Base-by-base conservation (phyloP, 2,888 invertebrate species). In the Tetheella fluctuosa region DNA sequence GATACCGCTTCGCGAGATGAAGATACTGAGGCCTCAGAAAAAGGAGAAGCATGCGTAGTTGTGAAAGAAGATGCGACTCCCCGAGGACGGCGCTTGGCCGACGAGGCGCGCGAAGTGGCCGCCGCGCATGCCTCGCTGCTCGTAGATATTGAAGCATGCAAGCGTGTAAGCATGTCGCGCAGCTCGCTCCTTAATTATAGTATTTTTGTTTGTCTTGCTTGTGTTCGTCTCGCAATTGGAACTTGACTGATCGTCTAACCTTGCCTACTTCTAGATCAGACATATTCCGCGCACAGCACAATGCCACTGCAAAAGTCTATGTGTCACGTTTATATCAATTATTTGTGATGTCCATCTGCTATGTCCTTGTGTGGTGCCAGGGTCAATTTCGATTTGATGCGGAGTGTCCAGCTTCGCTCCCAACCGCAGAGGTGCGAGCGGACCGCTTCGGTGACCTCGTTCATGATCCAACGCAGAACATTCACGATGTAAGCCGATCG, bases 311-410 rank as follows among this genome's bases (percentile, higher is more conserved):
- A 64, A 68, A 59, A 64, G 58, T 64, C 71, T 70, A 62, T 67
- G 60, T 72, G 60, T 73, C 54, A 70, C 70, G 57, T 64, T 59
- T 34, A 34, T n/a, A n/a, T 34, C 13, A 1, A 1, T 34, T 13
- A 4, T 7, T 34, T 71, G 65, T 57, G 61, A 74, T 76, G 70
- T 74, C 34, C 55, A 25, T 55, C 12, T 34, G 55, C 55, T 37
- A 34, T 79, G 76, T 85, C 67, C 67, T 69, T 77, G 74, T 85
- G 76, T 85, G 85, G 85, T 85, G 82, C 73, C 95, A 97, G 96
- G 97, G 97, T 93, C 97, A 97, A 93, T 97, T 97, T 93, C 95
- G 97, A 83, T 97, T 97, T 94, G 97, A 97, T 91, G 96, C 96
- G 86, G 98, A 97, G 94, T 96, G 96, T 86, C 95, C 95, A 84